Evolutionary conservation across 2,888 invertebrate species (phyloP), one percentile per base, ranked within the genome.

Genomic region (Lingula anatina): DNA sequence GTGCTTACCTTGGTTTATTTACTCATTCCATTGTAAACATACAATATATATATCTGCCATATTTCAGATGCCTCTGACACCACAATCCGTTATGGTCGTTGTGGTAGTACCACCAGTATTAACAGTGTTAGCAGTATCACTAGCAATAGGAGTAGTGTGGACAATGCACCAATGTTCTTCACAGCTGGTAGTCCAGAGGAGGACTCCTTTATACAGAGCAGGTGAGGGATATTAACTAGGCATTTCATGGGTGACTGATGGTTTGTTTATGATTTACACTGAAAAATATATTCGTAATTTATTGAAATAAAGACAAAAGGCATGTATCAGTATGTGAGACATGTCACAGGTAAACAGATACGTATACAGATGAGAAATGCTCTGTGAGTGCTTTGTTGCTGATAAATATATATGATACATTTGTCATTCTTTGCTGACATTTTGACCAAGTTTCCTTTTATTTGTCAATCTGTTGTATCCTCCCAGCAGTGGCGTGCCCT

Each of bases 71-170:
- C 23, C 15, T 27, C 44, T 27, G 3, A 5, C 20, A 23, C 40
- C 37, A 5, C 38, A 40, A 18, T 45, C 37, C 74, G 73, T 46
- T 80, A 81, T 21, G 45, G 51, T 50, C 47, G 44, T 39, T 49
- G 55, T 9, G 65, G 62, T 39, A 72, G 71, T 51, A 83, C 82
- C 68, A 78, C 82, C 53, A 84, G 84, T 70, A 71, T 83, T 38
- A 83, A 82, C 68, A 84, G 84, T 65, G 80, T 81, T 23, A 75
- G 80, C 50, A 83, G 83, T 65, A n/a, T n/a, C n/a, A n/a, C n/a
- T n/a, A n/a, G n/a, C n/a, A n/a, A n/a, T n/a, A n/a, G n/a, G n/a
- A 80, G 80, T 59, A 81, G 81, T 55, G 77, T 80, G 41, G 82
- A 82, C 59, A 78, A 79, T 58, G 79, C 76, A 21, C 74, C 74